Evolutionary conservation across 37 sponge, comb jelly and placozoan species (phyloP), one percentile per base, ranked within the genome.

Genomic region (Bolinopsis microptera): DNA sequence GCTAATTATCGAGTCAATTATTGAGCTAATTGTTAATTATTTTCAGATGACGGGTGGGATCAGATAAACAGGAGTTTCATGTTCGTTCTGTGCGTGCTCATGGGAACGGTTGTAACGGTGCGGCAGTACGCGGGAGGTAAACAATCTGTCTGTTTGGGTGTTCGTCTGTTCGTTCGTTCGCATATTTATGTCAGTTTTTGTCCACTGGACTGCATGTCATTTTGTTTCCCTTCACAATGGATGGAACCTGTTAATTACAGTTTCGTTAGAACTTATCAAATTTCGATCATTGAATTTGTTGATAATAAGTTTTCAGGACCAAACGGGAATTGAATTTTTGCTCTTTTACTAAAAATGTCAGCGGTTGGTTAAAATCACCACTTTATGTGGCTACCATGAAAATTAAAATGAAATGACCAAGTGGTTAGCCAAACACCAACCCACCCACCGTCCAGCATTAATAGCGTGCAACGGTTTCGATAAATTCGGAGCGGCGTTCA

Each of bases 71-170:
- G 82, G 82, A 80, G 82, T 80, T 80, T 80, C 23, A 80, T 80
- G 82, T 80, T 80, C 82, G 82, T 80, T 80, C 82, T 80, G 31
- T 80, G 82, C 38, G 82, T 80, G 5, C 16, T 80, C 35, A 80
- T 80, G 82, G 82, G 82, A 34, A 80, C 82, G 82, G 82, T 80
- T 3, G 82, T 80, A 35, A 80, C 82, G 82, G 82, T 80, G 38
- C 82, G 82, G 38, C 82, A 80, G 38, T 80, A 80, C 82, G 82
- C 82, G 38, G 82, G 82, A 80, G 82, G 82, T 80, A 48, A 48
- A 48, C 5, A 48, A 48, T 36, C 38, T 24, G 24, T 24, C 37
- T 70, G 74, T 70, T 26, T 70, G 74, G 5, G 1, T 70, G 74
- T 70, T 70, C 21, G 74, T 70, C 3, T 70, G 74, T 70, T 70